Percentiles rank a stretch among this genome's conserved stretches.
These are phyloP conservation scores for Drosophila falleni DNA, from an alignment of 2,888 invertebrate species.

Conservation along the genomic window DNA sequence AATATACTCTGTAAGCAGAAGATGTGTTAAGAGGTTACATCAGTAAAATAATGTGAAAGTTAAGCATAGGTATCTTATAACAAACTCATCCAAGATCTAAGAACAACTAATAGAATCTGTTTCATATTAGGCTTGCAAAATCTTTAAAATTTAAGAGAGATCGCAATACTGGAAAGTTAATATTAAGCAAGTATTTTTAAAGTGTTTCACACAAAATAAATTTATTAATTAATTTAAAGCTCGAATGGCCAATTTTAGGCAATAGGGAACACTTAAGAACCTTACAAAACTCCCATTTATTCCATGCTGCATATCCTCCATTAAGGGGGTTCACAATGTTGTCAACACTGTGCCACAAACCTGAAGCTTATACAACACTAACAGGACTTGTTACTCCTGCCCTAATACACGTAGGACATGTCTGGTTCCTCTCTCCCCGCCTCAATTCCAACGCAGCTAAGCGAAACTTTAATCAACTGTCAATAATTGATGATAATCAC, in stretches of 20 bases:
- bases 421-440: not conserved
- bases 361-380: conserved; percentile 21
- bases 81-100: not conserved
- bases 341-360: conserved; percentile 1
- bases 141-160: no score
- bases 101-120: not conserved
- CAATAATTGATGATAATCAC: conserved; percentile 73
- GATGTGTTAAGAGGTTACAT: no score
- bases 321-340: conserved; percentile 5
- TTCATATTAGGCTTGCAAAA: no score
- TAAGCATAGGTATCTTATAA: no score
- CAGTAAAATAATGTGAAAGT: no score
- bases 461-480: conserved; percentile 73
- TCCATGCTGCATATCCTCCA: conserved; percentile 1
- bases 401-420: not conserved
- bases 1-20: not conserved
- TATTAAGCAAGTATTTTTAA: not conserved
- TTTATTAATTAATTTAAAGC: not conserved
- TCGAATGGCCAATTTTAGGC: not conserved
- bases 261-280: not conserved
- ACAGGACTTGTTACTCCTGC: conserved; percentile 38
- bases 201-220: not conserved
- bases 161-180: no score
- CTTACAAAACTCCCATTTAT: not conserved
- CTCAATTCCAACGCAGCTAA: conserved; percentile 42